Conservation (phyloP, 2,888 invertebrate species). For the Chrysolina haemoptera region DNA sequence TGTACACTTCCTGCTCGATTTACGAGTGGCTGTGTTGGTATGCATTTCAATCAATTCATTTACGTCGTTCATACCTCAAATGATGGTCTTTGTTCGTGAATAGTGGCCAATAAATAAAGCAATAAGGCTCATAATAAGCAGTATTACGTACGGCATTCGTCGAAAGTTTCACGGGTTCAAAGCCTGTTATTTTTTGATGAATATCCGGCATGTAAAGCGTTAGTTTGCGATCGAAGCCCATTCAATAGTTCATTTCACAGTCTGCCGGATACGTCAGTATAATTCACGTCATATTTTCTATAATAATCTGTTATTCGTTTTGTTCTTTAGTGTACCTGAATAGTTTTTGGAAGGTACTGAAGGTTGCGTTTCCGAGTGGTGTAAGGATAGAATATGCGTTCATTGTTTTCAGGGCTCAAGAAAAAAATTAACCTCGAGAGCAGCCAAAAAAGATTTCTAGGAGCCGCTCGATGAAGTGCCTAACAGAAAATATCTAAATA, state of each 20-base stretch:
- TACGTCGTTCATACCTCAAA: constrained; percentile 30
- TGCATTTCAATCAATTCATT: constrained; percentile 37
- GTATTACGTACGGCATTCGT: constrained; percentile 30
- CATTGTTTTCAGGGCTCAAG: not conserved
- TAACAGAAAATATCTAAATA: no score
- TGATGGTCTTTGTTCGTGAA: constrained; percentile 37
- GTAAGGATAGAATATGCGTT: constrained; percentile 6
- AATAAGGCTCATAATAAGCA: constrained; percentile 45
- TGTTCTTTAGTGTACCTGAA: constrained; percentile 32
- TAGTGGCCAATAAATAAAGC: constrained; percentile 45
- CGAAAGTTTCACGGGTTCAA: constrained; percentile 39
- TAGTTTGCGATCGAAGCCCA: constrained; percentile 54
- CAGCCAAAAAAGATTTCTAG: not conserved
- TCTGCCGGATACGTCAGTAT: constrained; percentile 60
- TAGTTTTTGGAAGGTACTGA: constrained; percentile 22
- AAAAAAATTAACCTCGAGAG: not conserved
- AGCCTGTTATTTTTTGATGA: constrained; percentile 52
- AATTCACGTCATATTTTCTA: constrained; percentile 57
- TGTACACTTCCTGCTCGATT: constrained; percentile 8
- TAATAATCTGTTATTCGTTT: constrained; percentile 40
- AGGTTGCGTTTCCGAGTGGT: constrained; percentile 5
- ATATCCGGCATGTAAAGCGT: constrained; percentile 58
- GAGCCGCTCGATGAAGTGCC: not conserved
- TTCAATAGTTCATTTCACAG: constrained; percentile 57
- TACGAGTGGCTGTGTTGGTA: constrained; percentile 18